phyloP scores from a whole-genome alignment of 2,797 vertebrate genomes.

The Chelon auratus region DNA sequence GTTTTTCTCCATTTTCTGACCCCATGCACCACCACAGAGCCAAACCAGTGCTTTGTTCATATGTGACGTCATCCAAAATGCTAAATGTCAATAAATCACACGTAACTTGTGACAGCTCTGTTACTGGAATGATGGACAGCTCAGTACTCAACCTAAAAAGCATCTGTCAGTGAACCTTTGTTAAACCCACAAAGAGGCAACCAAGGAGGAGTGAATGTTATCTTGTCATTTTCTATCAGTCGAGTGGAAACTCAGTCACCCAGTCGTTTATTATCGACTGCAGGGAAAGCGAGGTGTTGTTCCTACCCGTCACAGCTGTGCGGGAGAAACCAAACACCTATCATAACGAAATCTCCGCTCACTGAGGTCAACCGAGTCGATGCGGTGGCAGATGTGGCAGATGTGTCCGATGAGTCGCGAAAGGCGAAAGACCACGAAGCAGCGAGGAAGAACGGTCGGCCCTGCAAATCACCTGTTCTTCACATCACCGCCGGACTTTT shows the following conservation, averaged over 20 bases:
- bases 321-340: slow-evolving; percentile 1
- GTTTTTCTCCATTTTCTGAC: background rate
- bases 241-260: slow-evolving; percentile 4
- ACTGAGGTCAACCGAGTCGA: slow-evolving; percentile 10
- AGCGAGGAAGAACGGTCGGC: background rate
- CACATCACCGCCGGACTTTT: background rate
- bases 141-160: slow-evolving; percentile 11
- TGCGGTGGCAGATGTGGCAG: slow-evolving; percentile 20
- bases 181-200: slow-evolving; percentile 7
- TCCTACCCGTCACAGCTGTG: slow-evolving; percentile 7
- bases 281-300: slow-evolving; percentile 1
- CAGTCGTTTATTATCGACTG: slow-evolving; percentile 5
- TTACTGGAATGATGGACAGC: slow-evolving; percentile 11
- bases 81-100: background rate
- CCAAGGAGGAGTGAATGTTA: slow-evolving; percentile 9
- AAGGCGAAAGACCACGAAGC: background rate
- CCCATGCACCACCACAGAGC: background rate
- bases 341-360: slow-evolving; percentile 10
- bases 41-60: background rate
- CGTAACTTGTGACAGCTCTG: background rate
- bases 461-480: background rate
- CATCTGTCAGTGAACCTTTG: background rate
- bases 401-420: slow-evolving; percentile 31
- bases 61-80: background rate
- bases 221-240: slow-evolving; percentile 33